These are phyloP conservation scores for Dasypus novemcinctus DNA, from an alignment of 2,113 vertebrate species.

Conservation along the genomic window DNA sequence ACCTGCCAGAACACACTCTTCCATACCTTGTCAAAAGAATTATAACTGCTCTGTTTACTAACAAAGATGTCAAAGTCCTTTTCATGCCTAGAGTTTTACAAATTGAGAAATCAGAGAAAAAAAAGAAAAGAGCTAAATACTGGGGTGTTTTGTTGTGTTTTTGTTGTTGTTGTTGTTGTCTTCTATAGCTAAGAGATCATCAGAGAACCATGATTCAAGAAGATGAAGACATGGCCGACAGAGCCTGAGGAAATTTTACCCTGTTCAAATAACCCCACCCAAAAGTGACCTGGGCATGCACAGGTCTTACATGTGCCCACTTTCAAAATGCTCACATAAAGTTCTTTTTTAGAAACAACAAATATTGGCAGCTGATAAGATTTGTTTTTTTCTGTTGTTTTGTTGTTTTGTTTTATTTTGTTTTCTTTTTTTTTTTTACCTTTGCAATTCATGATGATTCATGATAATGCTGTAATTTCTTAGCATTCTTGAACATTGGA, in stretches of 20 bases:
- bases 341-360: not conserved
- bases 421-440: not conserved
- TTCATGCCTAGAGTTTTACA: conserved; percentile 50
- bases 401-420: too few relatives aligned
- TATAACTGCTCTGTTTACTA: conserved; percentile 57
- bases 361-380: not conserved
- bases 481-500: not conserved
- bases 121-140: not conserved
- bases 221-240: not conserved
- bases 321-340: conserved; percentile 6
- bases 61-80: conserved; percentile 65
- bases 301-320: not conserved
- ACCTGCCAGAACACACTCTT: not conserved
- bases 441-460: not conserved
- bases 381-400: not conserved
- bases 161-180: not conserved
- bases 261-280: not conserved
- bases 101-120: not conserved
- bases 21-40: conserved; percentile 46
- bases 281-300: not conserved
- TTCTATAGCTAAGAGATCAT: conserved; percentile 27
- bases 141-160: not conserved
- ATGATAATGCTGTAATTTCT: not conserved
- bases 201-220: conserved; percentile 14
- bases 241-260: not conserved